Percentiles rank a stretch among this genome's conserved stretches.
Conservation (phyloP, 2,113 vertebrate genomes). For the Semicossyphus pulcher region DNA sequence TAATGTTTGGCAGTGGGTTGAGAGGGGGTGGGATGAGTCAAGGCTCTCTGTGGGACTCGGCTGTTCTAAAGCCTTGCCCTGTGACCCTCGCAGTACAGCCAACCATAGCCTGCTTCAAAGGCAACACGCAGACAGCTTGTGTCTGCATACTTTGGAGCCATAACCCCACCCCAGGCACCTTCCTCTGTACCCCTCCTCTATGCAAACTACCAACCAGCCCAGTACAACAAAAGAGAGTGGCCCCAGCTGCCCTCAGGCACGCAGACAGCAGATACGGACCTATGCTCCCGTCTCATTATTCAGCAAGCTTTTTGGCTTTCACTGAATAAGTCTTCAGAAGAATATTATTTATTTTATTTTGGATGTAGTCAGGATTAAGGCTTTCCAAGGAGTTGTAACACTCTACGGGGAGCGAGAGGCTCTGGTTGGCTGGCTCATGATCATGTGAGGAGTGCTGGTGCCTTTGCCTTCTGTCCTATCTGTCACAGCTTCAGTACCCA, state of each 20-base stretch:
- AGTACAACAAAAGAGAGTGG: conserved; percentile 56
- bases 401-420: conserved; percentile 46
- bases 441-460: conserved; percentile 59
- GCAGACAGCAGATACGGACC: conserved; percentile 37
- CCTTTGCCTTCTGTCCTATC: conserved; percentile 65
- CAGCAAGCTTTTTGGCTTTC: conserved; percentile 20
- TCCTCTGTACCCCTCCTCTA: conserved; percentile 10
- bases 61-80: conserved; percentile 60
- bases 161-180: conserved; percentile 56
- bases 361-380: conserved; percentile 49
- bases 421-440: conserved; percentile 55
- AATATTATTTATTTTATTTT: conserved; percentile 26
- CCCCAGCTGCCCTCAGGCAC: conserved; percentile 37
- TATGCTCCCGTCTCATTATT: conserved; percentile 31
- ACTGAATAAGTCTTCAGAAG: conserved; percentile 26
- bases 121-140: conserved; percentile 58
- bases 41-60: conserved; percentile 47
- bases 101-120: conserved; percentile 60
- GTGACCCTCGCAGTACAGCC: conserved; percentile 56
- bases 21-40: conserved; percentile 9
- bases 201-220: conserved; percentile 43
- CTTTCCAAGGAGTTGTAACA: conserved; percentile 58
- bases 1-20: conserved; percentile 15
- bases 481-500: conserved; percentile 33
- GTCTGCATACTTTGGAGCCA: conserved; percentile 46